phyloP scores from a whole-genome alignment of 2,888 invertebrate genomes.

The Terebella lapidaria region DNA sequence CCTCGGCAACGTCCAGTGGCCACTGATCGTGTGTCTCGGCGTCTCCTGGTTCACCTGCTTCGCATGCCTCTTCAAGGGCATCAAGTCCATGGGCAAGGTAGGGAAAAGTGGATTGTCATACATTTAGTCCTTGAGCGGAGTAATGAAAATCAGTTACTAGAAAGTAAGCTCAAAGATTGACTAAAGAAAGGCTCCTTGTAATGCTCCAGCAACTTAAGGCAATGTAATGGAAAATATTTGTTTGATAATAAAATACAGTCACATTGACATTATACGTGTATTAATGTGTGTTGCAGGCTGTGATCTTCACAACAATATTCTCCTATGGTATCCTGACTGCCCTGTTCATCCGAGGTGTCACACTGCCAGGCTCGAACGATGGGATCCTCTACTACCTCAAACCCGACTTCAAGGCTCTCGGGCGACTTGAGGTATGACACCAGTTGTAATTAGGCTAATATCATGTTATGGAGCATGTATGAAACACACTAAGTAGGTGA shows the following conservation, averaged over 20 bases:
- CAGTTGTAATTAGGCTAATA: background rate
- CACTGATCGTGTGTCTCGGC: conserved; percentile 36
- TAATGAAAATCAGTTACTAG: no score
- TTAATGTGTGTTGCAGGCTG: no score
- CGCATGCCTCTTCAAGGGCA: conserved; percentile 44
- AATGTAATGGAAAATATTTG: no score
- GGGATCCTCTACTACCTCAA: conserved; percentile 45
- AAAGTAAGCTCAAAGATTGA: no score
- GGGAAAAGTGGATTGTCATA: background rate
- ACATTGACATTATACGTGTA: no score
- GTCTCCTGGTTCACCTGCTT: conserved; percentile 44
- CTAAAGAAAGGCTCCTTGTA: no score
- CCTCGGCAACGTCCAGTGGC: conserved; percentile 37
- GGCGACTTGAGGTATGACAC: background rate
- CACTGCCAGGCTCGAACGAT: conserved; percentile 35
- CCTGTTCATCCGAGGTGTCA: conserved; percentile 38
- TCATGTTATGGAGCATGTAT: no score
- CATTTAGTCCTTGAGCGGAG: no score
- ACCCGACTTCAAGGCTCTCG: conserved; percentile 37
- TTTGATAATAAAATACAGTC: no score
- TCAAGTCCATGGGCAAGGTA: conserved; percentile 46
- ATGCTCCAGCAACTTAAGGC: no score
- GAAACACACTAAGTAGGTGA: no score
- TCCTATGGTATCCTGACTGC: conserved; percentile 42
- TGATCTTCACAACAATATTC: conserved; percentile 46